A percentile compares a stretch with the other conserved stretches of the same genome.
These are phyloP conservation scores for Andrena chrysosceles DNA, from an alignment of 2,888 invertebrate genomes.

Conservation along the genomic window DNA sequence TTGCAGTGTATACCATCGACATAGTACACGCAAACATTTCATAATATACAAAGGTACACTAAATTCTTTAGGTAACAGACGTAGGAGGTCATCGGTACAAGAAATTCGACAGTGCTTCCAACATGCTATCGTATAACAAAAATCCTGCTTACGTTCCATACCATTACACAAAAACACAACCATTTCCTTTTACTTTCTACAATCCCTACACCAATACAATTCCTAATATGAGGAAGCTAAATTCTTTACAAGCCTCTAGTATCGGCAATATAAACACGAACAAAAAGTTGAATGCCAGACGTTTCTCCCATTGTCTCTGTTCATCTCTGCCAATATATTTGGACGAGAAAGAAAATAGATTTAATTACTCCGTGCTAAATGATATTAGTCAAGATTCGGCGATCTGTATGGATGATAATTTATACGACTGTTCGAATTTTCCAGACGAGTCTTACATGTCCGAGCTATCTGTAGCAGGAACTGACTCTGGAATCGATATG, in stretches of 20 bases:
- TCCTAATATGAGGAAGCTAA: conserved; percentile 44
- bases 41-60: conserved; percentile 11
- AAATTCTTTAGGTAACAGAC: conserved; percentile 77
- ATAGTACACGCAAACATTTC: conserved; percentile 5
- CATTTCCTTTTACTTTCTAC: conserved; percentile 75
- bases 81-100: conserved; percentile 75
- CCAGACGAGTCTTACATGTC: conserved; percentile 68
- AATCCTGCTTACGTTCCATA: conserved; percentile 62
- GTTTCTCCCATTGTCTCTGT: conserved; percentile 21
- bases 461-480: conserved; percentile 54
- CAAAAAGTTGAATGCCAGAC: conserved; percentile 17
- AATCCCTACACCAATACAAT: conserved; percentile 75
- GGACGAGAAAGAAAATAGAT: conserved; percentile 31
- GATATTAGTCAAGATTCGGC: conserved; percentile 77
- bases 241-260: conserved; percentile 5
- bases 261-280: conserved; percentile 5
- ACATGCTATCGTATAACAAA: conserved; percentile 67
- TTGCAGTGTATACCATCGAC: background rate
- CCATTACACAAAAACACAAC: conserved; percentile 57
- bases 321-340: conserved; percentile 21
- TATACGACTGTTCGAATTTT: conserved; percentile 58
- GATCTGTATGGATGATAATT: conserved; percentile 75
- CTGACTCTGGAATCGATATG: conserved; percentile 74
- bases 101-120: conserved; percentile 71
- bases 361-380: conserved; percentile 35